Conservation (phyloP, 2,888 invertebrate species). For the Euzetes globulus region DNA sequence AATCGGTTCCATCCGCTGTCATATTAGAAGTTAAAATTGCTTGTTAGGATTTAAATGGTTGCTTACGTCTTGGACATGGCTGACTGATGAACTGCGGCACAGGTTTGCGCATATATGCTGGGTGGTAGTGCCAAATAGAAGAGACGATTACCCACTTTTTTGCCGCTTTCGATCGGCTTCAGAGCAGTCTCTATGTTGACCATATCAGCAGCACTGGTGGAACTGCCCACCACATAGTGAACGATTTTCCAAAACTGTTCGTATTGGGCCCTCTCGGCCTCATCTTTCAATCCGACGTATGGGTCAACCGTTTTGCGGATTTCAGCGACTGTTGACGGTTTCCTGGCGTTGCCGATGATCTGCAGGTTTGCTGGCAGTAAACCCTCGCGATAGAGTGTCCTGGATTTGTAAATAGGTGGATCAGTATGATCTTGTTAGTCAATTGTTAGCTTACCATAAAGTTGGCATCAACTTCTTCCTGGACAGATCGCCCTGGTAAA, state of each 20-base stretch:
- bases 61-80: not conserved
- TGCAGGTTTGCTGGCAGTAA: slow-evolving; percentile 49
- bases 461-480: slow-evolving; percentile 30
- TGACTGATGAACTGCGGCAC: not conserved
- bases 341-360: slow-evolving; percentile 53
- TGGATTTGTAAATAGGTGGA: not conserved
- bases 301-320: slow-evolving; percentile 41
- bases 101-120: not conserved
- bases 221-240: not conserved
- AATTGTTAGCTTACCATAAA: slow-evolving; percentile 33
- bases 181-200: not conserved
- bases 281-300: slow-evolving; percentile 42
- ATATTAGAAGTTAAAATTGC: not conserved
- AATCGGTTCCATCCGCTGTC: slow-evolving; percentile 43
- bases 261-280: slow-evolving; percentile 8
- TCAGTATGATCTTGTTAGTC: not conserved
- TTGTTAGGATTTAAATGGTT: not conserved
- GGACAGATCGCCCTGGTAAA: slow-evolving; percentile 28
- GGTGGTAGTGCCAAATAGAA: slow-evolving; percentile 34
- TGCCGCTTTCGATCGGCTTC: not conserved
- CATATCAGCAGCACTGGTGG: not conserved
- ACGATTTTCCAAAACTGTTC: slow-evolving; percentile 22
- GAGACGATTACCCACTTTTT: not conserved
- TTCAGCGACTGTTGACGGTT: slow-evolving; percentile 48
- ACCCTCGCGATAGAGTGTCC: slow-evolving; percentile 52